Evolutionary conservation across 2,113 vertebrate genomes (phyloP).

Genomic region (Ictidomys tridecemlineatus): DNA sequence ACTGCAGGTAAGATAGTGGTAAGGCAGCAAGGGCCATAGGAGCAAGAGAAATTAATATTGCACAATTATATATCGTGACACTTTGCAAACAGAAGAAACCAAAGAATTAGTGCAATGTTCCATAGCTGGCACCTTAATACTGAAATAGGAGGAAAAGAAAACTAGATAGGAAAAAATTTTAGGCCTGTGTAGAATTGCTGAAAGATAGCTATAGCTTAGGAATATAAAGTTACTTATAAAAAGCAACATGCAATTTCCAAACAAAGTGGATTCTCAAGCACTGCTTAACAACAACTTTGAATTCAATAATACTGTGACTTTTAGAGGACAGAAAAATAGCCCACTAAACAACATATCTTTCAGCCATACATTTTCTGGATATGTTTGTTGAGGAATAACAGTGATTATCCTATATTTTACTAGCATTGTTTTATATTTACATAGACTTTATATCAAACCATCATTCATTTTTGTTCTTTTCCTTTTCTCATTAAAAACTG

Average conservation of each 20-base stretch:
- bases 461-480: constrained; percentile 47
- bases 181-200: not conserved
- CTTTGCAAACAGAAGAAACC: constrained; percentile 52
- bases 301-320: not conserved
- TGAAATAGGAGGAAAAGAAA: constrained; percentile 25
- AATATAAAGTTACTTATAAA: constrained; percentile 9
- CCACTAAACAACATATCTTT: not conserved
- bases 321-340: not conserved
- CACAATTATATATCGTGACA: constrained; percentile 20
- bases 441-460: not conserved
- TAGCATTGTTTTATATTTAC: constrained; percentile 8
- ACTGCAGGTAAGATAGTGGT: not conserved
- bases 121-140: not conserved
- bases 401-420: not conserved
- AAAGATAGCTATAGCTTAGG: not conserved
- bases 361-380: not conserved
- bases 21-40: too few relatives aligned
- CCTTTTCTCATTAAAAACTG: not conserved
- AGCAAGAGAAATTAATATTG: not conserved
- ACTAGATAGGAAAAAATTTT: not conserved
- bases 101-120: constrained; percentile 40
- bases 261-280: constrained; percentile 10
- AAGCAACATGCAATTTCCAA: not conserved
- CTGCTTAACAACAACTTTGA: not conserved
- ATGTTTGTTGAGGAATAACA: not conserved